Base-by-base conservation (phyloP, 1,140 invertebrate genomes). In the Agraylea sexmaculata region DNA sequence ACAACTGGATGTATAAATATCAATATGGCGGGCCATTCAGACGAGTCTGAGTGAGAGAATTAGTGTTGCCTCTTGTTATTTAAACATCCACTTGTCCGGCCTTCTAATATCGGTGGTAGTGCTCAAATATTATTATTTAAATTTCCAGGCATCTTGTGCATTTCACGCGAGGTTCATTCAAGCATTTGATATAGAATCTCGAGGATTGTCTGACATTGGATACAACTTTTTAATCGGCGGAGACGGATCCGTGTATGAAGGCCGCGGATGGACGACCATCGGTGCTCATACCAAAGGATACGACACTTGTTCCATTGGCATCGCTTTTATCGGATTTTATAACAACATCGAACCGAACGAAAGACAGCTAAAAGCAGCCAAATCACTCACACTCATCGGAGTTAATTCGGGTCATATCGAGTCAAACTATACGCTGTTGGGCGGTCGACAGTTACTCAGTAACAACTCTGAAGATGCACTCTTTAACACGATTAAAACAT, bases 181-280 rank as follows among this genome's bases (percentile, higher is more conserved):
- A 57, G 72, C 61, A 10, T 84, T 74, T 51, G 83, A 87, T 54
- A 79, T 86, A 34, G 75, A 83, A 39, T 73, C 71, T 1, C 68
- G 62, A 22, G 52, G 60, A 0, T 67, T 62, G 62, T 25, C 29
- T 13, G 29, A 31, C 15, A 31, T 31, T 31, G 29, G 66, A 16
- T 80, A 77, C 51, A 83, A 73, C 53, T 83, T 83, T 51, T 42
- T 78, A 28, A 68, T 81, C 31, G 78, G 77, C 11, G 76, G 75
- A 29, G 78, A 81, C 45, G 76, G 72, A 0, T 61, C 67, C 3
- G 64, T 76, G 2, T 80, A 78, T 51, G 70, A 71, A 47, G 77
- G 71, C 0, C 57, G 77, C 13, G 77, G 73, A 0, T 81, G 74
- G 75, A 60, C 66, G 37, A 48, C 52, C 1, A 54, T 66, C 1